A percentile compares a stretch with the other conserved stretches of the same genome.
phyloP scores from a whole-genome alignment of 1,140 invertebrate genomes.

The Holotrichia oblita region DNA sequence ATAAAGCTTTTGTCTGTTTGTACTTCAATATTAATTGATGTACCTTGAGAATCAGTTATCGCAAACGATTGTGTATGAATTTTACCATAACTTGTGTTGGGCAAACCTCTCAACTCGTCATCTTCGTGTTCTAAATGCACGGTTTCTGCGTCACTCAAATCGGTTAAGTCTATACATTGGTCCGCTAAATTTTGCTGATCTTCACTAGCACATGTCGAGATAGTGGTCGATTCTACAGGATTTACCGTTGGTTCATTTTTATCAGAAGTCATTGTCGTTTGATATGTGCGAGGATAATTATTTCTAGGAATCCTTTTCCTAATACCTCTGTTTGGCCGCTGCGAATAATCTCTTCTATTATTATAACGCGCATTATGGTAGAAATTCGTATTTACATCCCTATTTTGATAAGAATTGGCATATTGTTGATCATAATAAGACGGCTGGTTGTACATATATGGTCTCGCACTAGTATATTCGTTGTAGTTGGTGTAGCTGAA shows the following conservation, averaged over 20 bases:
- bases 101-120: neutral
- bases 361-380: neutral
- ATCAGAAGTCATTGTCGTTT: too few species aligned
- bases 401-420: neutral
- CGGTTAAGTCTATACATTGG: neutral
- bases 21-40: too few species aligned
- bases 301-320: too few species aligned
- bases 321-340: neutral
- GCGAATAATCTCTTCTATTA: neutral
- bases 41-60: too few species aligned
- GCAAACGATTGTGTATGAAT: too few species aligned
- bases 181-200: too few species aligned
- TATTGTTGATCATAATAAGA: neutral
- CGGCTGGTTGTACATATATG: neutral
- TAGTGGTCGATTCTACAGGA: too few species aligned
- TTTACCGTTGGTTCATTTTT: too few species aligned
- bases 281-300: too few species aligned
- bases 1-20: too few species aligned
- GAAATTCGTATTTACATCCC: neutral
- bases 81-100: too few species aligned
- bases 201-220: too few species aligned
- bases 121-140: neutral
- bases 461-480: neutral
- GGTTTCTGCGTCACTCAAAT: neutral
- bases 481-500: neutral